Base-by-base conservation (phyloP, 2,888 invertebrate species). In the Tenthredo amoena region DNA sequence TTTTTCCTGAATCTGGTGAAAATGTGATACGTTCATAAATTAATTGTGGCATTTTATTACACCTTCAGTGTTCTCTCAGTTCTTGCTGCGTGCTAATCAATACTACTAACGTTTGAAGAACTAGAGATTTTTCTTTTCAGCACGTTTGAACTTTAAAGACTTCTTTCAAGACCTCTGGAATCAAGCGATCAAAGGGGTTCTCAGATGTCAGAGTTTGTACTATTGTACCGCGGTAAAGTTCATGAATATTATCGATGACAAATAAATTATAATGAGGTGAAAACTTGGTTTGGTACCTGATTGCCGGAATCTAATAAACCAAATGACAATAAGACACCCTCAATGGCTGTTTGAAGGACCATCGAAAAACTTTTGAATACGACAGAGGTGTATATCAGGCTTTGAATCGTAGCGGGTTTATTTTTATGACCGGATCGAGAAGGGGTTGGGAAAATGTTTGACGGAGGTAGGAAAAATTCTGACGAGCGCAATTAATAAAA, bases 161-260 rank as follows among this genome's bases (percentile, higher is more conserved):
- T 12, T 68, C 18, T 68, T 34, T 68, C 1, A 34, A 68, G 18
- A 34, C 68, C 18, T 68, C 12, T 68, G 15, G 31, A 68, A 34
- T 68, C 68, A 68, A 34, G 34, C 12, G 68, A 68, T 68, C 68
- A 68, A 34, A 34, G 68, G 31, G 34, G 31, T 68, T 68, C 68
- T 34, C 34, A 68, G 68, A 68, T 68, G 34, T 68, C 68, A 15
- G 68, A 6, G 1, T 34, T 26, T 18, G 0, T 34, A 68, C 18
- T 6, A 31, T 68, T 34, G 15, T 31, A 68, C 26, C 34, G n/a
- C 55, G 7, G n/a, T 55, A 68, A 68, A 34, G 34, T 5, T 34
- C 34, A 18, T 34, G 6, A 68, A 68, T 68, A 34, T 68, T 34
- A 31, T 68, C 15, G 34, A 68, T 34, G 6, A 15, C 3, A 5